Base-by-base conservation (phyloP, 2,797 vertebrate genomes). In the Centropyge bicolor region DNA sequence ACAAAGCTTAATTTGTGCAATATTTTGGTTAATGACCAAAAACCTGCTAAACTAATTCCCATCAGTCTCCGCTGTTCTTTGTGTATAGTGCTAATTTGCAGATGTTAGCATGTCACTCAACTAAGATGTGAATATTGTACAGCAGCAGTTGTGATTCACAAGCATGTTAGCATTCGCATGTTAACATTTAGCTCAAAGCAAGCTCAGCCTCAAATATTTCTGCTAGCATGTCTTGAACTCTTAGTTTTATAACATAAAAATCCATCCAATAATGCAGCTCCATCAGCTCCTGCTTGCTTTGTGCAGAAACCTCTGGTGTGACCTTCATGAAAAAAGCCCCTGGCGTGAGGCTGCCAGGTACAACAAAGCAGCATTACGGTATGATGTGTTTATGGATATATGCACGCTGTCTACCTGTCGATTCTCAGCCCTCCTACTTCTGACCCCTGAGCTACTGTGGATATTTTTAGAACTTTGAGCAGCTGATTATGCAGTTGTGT, bases 381-480 rank as follows among this genome's bases (percentile, higher is more conserved):
- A 38, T 51, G 45, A 48, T 16, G 52, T 46, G 17, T 83, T 70
- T 46, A 63, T 77, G 70, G 57, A 79, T 76, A 35, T 31, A 35
- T 49, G 52, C 46, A 45, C 27, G 20, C 64, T 45, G 66, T 62
- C 67, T 75, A 70, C 88, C 81, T 82, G 82, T 80, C 56, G 3
- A 73, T 79, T 80, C 56, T 71, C 27, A 55, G 24, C 46, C 71
- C 51, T 79, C 79, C 77, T 61, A 22, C 71, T 43, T 52, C 38
- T 81, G 81, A 86, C 90, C 89, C 54, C 55, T 56, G 68, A 76
- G 75, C 78, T 70, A 63, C 43, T 61, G 9, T 60, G 61, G 73
- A 72, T 91, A 91, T 92, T 93, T 89, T 92, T 91, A 84, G 88
- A 74, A 70, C 52, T 70, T 81, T 89, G 86, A 88, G 84, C 83